Conservation (phyloP, 2,888 invertebrate genomes). For the Eilema sororculum region DNA sequence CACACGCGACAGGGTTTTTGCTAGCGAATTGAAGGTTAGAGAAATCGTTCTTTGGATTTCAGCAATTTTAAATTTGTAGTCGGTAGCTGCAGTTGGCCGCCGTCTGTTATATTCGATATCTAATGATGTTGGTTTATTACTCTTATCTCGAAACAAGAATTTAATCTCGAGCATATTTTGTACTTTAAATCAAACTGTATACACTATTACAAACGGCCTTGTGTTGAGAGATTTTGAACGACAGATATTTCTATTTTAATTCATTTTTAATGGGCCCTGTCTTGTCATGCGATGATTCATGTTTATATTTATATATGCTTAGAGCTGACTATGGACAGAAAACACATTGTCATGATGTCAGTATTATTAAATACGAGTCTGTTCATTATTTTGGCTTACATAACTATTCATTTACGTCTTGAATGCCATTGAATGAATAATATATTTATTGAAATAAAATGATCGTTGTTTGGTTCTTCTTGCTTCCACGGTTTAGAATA, state of each 20-base stretch:
- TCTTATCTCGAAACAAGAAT: conserved; percentile 45
- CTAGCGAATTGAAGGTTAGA: not conserved
- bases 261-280: conserved; percentile 40
- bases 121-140: conserved; percentile 45
- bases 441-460: not conserved
- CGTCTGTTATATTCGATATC: conserved; percentile 31
- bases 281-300: conserved; percentile 48
- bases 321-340: conserved; percentile 21
- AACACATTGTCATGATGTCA: conserved; percentile 46
- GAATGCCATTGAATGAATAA: conserved; percentile 28
- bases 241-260: conserved; percentile 44
- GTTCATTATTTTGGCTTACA: conserved; percentile 35
- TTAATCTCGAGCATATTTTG: conserved; percentile 40
- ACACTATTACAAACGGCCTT: conserved; percentile 25
- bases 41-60: not conserved
- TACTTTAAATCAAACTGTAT: conserved; percentile 41
- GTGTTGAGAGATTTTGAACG: conserved; percentile 28
- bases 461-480: not conserved
- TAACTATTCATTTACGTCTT: conserved; percentile 35
- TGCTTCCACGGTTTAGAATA: not conserved
- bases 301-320: conserved; percentile 36
- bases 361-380: conserved; percentile 39
- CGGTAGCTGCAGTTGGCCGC: conserved; percentile 10
- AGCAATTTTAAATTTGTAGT: not conserved
- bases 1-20: conserved; percentile 51